These are phyloP conservation scores for Trissonchulus sp. DNA, from an alignment of 2,888 invertebrate genomes.

Conservation along the genomic window DNA sequence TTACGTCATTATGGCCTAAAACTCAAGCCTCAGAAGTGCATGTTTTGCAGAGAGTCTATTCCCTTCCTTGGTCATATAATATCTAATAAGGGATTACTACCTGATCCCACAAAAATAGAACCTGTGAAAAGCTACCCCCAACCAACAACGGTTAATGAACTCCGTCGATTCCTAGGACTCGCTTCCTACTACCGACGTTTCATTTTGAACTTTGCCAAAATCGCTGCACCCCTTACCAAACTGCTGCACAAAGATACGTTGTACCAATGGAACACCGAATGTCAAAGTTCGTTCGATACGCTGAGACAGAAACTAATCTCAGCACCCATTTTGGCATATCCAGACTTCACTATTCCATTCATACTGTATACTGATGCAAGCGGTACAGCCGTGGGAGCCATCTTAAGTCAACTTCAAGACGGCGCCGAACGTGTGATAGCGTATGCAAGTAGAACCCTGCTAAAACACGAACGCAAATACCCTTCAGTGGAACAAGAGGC, in stretches of 20 bases:
- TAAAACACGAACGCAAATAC: background rate
- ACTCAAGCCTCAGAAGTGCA: constrained; percentile 12
- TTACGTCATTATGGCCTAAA: background rate
- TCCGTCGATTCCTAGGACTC: constrained; percentile 24
- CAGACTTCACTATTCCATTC: constrained; percentile 24
- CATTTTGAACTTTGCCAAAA: background rate
- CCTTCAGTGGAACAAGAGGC: background rate
- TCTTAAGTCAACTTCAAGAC: background rate
- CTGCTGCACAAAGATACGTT: constrained; percentile 4
- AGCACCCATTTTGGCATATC: constrained; percentile 26
- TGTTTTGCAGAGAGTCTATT: background rate
- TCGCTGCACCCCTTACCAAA: constrained; percentile 11
- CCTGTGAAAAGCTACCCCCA: background rate
- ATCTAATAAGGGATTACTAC: background rate
- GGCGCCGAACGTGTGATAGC: background rate
- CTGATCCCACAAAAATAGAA: constrained; percentile 9
- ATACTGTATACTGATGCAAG: background rate
- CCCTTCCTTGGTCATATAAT: constrained; percentile 19
- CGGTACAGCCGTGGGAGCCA: background rate
- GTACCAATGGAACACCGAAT: constrained; percentile 23
- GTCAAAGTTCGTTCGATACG: constrained; percentile 15
- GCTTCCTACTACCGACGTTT: constrained; percentile 23
- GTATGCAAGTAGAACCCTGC: constrained; percentile 5
- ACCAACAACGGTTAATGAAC: constrained; percentile 14
- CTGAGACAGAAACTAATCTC: constrained; percentile 6